These are phyloP conservation scores for Pasiphila rectangulata DNA, from an alignment of 2,888 invertebrate species.

Conservation along the genomic window DNA sequence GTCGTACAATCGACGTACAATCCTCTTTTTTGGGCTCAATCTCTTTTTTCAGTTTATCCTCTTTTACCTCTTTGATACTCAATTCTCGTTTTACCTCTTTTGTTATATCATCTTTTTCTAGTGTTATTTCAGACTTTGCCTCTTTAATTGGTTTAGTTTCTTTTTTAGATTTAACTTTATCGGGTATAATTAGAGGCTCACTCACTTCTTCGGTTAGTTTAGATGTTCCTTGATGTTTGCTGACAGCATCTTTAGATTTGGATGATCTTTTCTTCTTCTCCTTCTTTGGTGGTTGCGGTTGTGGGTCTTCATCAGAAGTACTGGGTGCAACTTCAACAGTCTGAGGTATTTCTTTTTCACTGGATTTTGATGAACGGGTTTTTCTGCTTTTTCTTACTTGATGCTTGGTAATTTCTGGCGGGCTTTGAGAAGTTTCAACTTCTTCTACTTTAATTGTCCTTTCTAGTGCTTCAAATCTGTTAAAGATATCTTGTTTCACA, in stretches of 20 bases:
- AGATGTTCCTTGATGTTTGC: conserved; percentile 28
- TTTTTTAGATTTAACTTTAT: background rate
- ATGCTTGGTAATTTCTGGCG: conserved; percentile 45
- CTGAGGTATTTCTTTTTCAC: conserved; percentile 56
- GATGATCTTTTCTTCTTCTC: conserved; percentile 61
- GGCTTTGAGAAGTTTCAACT: conserved; percentile 37
- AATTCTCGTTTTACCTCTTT: background rate
- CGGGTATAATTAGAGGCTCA: background rate
- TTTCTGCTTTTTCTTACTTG: conserved; percentile 47
- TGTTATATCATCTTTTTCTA: background rate
- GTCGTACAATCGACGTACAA: too few species aligned
- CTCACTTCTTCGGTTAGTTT: conserved; percentile 10
- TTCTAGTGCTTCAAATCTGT: conserved; percentile 60
- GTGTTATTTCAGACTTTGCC: background rate
- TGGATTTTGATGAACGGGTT: conserved; percentile 63
- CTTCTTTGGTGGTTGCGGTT: conserved; percentile 51
- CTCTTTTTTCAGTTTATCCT: background rate
- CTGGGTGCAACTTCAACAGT: conserved; percentile 34
- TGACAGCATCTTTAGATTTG: conserved; percentile 48
- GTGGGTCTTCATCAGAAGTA: conserved; percentile 54
- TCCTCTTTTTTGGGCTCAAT: background rate
- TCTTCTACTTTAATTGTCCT: conserved; percentile 49
- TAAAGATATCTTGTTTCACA: conserved; percentile 45
- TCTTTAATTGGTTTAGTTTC: background rate
- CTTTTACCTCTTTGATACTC: background rate